Percentiles rank a stretch among this genome's conserved stretches.
Conservation (phyloP, 2,113 vertebrate species). For the Tyrannus savana region DNA sequence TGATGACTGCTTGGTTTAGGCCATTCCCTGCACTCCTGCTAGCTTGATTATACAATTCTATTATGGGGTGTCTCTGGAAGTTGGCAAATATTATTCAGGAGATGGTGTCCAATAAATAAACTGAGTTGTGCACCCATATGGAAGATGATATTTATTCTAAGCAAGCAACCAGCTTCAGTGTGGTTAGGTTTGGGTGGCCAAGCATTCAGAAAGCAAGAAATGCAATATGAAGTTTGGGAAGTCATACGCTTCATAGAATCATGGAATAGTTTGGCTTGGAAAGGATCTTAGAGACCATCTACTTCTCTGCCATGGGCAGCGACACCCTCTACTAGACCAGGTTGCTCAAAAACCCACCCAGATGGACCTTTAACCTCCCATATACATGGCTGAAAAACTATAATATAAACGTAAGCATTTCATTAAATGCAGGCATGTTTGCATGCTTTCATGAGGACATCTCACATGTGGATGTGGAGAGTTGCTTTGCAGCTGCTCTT, state of each 20-base stretch:
- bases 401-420: not conserved
- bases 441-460: not conserved
- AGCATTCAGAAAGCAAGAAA: conserved; percentile 10
- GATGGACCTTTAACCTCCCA: not conserved
- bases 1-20: not conserved
- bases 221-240: not conserved
- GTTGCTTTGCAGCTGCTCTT: not conserved
- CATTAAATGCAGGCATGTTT: not conserved
- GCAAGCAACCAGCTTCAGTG: not conserved
- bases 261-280: not conserved
- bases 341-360: not conserved
- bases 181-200: conserved; percentile 25
- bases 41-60: not conserved
- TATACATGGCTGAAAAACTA: not conserved
- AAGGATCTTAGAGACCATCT: not conserved
- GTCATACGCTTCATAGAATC: not conserved
- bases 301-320: not conserved
- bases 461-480: not conserved
- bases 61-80: not conserved
- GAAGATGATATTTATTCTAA: conserved; percentile 13
- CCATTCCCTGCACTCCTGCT: not conserved
- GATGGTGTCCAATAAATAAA: not conserved
- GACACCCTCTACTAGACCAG: not conserved
- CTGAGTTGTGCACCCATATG: not conserved
- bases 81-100: not conserved